Base-by-base conservation (phyloP, 2,888 invertebrate genomes). In the Drosophila limbata region DNA sequence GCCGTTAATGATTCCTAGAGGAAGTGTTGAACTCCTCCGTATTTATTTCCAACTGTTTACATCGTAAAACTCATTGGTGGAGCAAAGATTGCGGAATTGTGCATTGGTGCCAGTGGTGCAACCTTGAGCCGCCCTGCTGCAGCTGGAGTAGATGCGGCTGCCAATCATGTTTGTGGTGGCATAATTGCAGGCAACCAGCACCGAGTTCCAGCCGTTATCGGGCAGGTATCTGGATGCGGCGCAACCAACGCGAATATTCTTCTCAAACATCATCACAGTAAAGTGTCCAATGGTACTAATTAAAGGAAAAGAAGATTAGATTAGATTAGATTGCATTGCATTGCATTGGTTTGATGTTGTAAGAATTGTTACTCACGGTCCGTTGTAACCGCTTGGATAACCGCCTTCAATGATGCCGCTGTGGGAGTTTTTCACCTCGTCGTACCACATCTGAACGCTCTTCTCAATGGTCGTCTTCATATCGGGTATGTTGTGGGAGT, bases 271-370 rank as follows among this genome's bases (percentile, higher is more conserved):
- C 78, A 79, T 79, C 5, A 76, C 77, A 1, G 78, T 79, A 35
- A 79, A 76, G 51, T 79, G 78, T 1, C 80, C 80, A 63, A 79
- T 79, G 31, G 69, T 52, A 0, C 78, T 79, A 25, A n/a, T 25
- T 5, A 21, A 31, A 37, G 6, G 11, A 4, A 15, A 47, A 3
- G 11, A 40, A 11, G 1, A 21, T 17, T 10, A 19, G 39, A 15
- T 17, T 10, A 19, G 39, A 15, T 39, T 39, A 1, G 15, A 37
- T 37, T 3, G 2, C 5, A 25, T 25, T 6, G 6, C 5, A 37
- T 35, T 35, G 4, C 13, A 35, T n/a, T 13, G 13, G 35, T 13
- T 37, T 4, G 6, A 37, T 37, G n/a, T 8, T n/a, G n/a, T n/a
- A 6, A 6, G 11, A 21, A 44, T 6, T 44, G 21, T 21, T 10